Evolutionary conservation across 2,797 vertebrate species (phyloP), one percentile per base, ranked within the genome.

Genomic region (Spheniscus humboldti): DNA sequence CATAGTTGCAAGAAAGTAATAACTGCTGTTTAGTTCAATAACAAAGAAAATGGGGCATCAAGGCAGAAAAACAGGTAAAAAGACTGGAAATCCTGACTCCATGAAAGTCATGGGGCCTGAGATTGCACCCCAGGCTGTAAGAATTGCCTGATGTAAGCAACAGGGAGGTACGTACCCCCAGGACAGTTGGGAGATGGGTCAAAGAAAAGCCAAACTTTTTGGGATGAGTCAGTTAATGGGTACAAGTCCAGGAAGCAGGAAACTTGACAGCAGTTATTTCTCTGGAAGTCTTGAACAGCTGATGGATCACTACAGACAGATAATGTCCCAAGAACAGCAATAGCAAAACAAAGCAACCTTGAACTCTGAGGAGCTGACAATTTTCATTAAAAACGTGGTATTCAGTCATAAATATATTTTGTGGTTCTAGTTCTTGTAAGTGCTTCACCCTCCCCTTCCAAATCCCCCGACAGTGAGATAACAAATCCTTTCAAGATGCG

Each of bases 61-160:
- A 68, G 52, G 10, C 37, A 87, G 67, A 82, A 72, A 74, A 72
- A 8, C 2, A 13, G 18, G 14, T 7, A 50, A 11, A 6, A 63
- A 69, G 56, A 17, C 19, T 13, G 9, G 56, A 89, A 94, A 84
- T 20, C 2, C 7, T 16, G 47, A 45, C 3, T 3, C 11, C 16
- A 15, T 0, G 0, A 13, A 86, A 74, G 48, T n/a, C 18, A 13
- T 1, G 7, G 23, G 28, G 11, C 20, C 19, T 4, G 10, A 39
- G 35, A 47, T 2, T 39, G 9, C 7, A 52, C 2, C 13, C 43
- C 2, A 4, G 31, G 27, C 10, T 64, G 27, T 18, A 91, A 37
- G 37, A 81, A n/a, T 4, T 68, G 18, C 35, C 14, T 3, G 2
- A 17, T 28, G 9, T 13, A 28, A 60, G 20, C 18, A 37, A 56